Conservation (phyloP, 2,113 vertebrate species). For the Progne subis region DNA sequence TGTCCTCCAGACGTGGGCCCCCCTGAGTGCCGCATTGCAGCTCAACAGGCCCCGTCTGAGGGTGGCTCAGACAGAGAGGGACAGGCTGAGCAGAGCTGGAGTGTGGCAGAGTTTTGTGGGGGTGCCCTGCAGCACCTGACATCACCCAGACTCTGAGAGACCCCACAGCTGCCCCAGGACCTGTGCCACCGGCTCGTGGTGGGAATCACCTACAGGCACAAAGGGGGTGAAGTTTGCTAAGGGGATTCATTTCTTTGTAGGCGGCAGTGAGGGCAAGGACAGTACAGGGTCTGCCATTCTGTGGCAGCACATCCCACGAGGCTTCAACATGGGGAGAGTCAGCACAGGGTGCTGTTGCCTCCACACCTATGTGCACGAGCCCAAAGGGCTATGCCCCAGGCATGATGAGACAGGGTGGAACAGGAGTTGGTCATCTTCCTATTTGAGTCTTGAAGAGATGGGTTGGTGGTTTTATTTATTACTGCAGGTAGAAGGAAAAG, state of each 20-base stretch:
- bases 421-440: not conserved
- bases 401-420: not conserved
- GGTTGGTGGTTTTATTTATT: not conserved
- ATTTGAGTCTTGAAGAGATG: not conserved
- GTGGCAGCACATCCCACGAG: fast-evolving
- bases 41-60: not conserved
- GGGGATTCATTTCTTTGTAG: not conserved
- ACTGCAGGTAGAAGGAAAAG: not conserved
- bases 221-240: not conserved
- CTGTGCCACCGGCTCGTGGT: not conserved
- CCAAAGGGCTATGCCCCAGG: not conserved
- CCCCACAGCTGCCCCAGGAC: not conserved
- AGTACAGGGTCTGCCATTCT: fast-evolving
- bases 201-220: not conserved
- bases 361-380: not conserved
- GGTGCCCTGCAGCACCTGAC: not conserved
- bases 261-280: not conserved
- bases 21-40: not conserved
- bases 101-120: not conserved
- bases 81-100: not conserved
- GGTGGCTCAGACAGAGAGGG: not conserved
- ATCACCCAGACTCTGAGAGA: not conserved
- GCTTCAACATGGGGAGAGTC: not conserved
- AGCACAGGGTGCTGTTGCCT: fast-evolving
- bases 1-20: not conserved